Evolutionary conservation across 2,888 invertebrate species (phyloP).

Genomic region (Diaprepes abbreviatus): DNA sequence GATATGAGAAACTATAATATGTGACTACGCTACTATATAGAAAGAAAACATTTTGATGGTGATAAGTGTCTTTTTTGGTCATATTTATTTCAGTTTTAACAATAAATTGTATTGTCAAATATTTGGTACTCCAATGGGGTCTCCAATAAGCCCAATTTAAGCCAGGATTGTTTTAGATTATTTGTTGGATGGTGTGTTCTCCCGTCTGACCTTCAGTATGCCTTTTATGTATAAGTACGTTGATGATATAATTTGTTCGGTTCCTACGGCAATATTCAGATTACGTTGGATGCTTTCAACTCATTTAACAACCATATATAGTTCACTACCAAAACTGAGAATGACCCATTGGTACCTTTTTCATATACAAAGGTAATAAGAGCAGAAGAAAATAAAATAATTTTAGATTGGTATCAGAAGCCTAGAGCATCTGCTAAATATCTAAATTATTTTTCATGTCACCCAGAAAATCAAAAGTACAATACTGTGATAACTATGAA

Average conservation of each 20-base stretch:
- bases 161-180: slow-evolving; percentile 8
- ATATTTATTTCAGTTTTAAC: no score
- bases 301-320: no score
- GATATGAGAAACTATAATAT: no score
- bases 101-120: neutral
- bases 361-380: no score
- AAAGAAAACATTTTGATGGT: no score
- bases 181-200: neutral
- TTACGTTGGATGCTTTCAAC: neutral
- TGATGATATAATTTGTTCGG: neutral
- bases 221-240: slow-evolving; percentile 21
- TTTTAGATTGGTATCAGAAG: neutral
- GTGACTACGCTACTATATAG: no score
- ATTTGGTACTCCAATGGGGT: neutral
- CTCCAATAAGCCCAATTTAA: neutral
- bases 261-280: neutral
- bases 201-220: neutral
- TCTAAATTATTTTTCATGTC: neutral
- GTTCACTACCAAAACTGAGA: no score
- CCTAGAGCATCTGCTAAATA: neutral
- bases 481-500: neutral
- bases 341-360: no score
- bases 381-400: neutral
- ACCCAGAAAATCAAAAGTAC: neutral
- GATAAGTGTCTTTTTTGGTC: no score